Evolutionary conservation across 2,888 invertebrate genomes (phyloP), one percentile per base, ranked within the genome.

Genomic region (Amphimallon solstitiale): DNA sequence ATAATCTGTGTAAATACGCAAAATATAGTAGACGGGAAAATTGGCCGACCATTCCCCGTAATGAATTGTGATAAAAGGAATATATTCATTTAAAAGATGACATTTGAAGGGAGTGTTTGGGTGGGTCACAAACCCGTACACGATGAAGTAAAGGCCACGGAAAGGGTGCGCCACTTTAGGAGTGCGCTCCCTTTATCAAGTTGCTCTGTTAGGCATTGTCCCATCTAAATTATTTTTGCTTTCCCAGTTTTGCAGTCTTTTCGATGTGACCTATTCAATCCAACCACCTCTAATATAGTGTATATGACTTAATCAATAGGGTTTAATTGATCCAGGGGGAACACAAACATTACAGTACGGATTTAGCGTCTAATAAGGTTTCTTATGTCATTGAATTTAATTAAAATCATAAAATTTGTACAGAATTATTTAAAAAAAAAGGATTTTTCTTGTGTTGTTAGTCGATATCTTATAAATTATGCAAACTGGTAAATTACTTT

Each of bases 51-150:
- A 56, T 56, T 56, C 56, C 2, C 54, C 40, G 10, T 62, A 49
- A 40, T 48, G 54, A 63, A 64, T 46, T 56, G 64, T 35, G 60
- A 65, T 51, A 52, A 65, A 49, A 10, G 51, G 61, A 61, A 43
- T 60, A 34, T 51, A 43, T 65, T 61, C 65, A 65, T 65, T 61
- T 60, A 29, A 46, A 65, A 56, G 63, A 66, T 66, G 66, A 66
- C 66, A 66, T 66, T 65, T 66, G 23, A 19, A 49, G 59, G 66
- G 66, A 46, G 66, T 63, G 66, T 63, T 56, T 17, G 56, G 66
- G 66, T 40, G 63, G 37, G 66, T 49, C 46, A 12, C 52, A 14
- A 62, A 45, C 40, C 61, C 40, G 51, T 19, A 29, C 29, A 34
- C 35, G 35, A 54, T 40, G 61, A 48, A 43, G 34, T 65, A 65